phyloP scores from a whole-genome alignment of 2,888 invertebrate genomes.

The Synanthedon myopaeformis region DNA sequence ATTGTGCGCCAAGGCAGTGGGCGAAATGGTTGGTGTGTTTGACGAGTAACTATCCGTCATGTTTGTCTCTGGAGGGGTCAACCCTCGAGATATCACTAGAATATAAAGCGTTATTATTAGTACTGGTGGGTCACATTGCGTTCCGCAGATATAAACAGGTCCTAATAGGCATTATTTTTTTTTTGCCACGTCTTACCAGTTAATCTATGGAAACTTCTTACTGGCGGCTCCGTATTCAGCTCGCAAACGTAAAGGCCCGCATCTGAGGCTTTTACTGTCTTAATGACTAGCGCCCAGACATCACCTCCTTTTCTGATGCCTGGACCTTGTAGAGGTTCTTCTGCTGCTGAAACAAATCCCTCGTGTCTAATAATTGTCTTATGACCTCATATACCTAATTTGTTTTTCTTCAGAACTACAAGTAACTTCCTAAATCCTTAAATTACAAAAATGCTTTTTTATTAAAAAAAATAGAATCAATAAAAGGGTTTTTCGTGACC shows the following conservation, averaged over 20 bases:
- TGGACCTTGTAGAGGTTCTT: slow-evolving; percentile 54
- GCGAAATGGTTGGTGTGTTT: slow-evolving; percentile 43
- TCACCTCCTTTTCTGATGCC: slow-evolving; percentile 76
- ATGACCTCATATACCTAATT: no score
- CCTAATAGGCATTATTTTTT: background rate
- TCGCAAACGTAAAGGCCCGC: slow-evolving; percentile 86
- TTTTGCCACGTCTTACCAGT: slow-evolving; percentile 67
- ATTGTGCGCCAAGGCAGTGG: slow-evolving; percentile 73
- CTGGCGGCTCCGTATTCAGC: slow-evolving; percentile 82
- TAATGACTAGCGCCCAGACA: slow-evolving; percentile 87
- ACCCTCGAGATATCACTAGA: slow-evolving; percentile 73
- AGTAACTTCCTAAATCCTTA: no score
- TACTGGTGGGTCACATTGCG: background rate
- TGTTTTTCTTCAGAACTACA: no score
- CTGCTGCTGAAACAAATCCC: slow-evolving; percentile 22
- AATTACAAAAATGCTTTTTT: background rate
- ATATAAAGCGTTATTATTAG: background rate
- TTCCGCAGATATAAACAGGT: background rate
- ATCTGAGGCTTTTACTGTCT: slow-evolving; percentile 75
- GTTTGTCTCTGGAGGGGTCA: slow-evolving; percentile 71
- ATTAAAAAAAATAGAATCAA: no score
- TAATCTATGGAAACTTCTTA: slow-evolving; percentile 82
- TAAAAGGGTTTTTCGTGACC: no score
- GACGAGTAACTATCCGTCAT: slow-evolving; percentile 58
- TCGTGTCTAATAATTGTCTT: no score